Evolutionary conservation across 2,888 invertebrate species (phyloP), one percentile per base, ranked within the genome.

Genomic region (Macrostomum cliftonense): DNA sequence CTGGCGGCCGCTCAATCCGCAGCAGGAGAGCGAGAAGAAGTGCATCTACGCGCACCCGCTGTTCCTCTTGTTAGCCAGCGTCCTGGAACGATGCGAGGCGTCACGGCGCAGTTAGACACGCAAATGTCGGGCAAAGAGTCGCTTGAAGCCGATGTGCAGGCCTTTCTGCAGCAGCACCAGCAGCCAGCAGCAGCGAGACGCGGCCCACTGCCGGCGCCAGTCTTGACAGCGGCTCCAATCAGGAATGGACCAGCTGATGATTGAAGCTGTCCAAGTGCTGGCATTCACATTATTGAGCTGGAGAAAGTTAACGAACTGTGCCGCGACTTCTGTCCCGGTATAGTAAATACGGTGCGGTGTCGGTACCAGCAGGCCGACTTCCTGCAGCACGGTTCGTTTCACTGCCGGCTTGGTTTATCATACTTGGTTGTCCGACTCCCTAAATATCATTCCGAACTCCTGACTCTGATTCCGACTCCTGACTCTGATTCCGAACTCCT

Each of bases 221-320:
- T 75, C 83, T 59, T 85, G 86, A 71, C 75, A 82, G 55, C 79
- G 83, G 86, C 70, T 61, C 67, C 54, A 54, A 59, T 17, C 66
- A 68, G 39, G 58, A 68, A 13, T 68, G 56, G 21, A 17, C n/a
- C 14, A 28, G 14, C 70, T 82, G 82, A 82, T 83, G 82, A 79
- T 83, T 56, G 81, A 82, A 73, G 81, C 82, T 47, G 81, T 85
- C 62, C 84, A 88, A 76, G 88, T 89, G 54, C 74, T 89, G 55
- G 88, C 62, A 89, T 89, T 68, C 88, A 89, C 70, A 76, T 89
- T 45, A 71, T 89, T 57, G 89, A 89, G 68, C 72, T 89, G 66
- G 86, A 88, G 71, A 89, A 89, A 71, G 88, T 89, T 14, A 86
- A 87, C 71, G 88, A 89, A 70, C 67, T 89, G 60, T 89, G 88